Base-by-base conservation (phyloP, 1,140 invertebrate genomes). In the Alviniconcha marisindica region DNA sequence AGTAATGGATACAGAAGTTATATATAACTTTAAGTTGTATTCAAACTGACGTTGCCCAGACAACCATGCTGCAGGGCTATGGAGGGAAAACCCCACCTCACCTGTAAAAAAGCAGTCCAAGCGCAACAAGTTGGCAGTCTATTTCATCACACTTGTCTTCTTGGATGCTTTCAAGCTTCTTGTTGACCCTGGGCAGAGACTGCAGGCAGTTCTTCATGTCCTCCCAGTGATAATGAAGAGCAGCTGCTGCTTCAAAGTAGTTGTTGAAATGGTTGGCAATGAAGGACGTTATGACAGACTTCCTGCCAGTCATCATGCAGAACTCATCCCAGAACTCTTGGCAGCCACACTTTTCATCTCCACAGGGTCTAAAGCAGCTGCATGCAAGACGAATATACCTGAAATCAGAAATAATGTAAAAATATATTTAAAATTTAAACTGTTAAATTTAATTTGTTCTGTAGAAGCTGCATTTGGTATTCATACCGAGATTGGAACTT, bases 61-160 rank as follows among this genome's bases (percentile, higher is more conserved):
- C n/a, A n/a, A n/a, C n/a, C n/a, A n/a, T n/a, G n/a, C n/a, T n/a
- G n/a, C n/a, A n/a, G n/a, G n/a, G n/a, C n/a, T n/a, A n/a, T n/a
- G n/a, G n/a, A n/a, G n/a, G n/a, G n/a, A n/a, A n/a, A n/a, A n/a
- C n/a, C n/a, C n/a, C n/a, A n/a, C n/a, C n/a, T n/a, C n/a, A n/a
- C 4, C 56, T 60, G 66, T 36, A 38, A 44, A 28, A 77, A 0
- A 77, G 77, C 7, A 60, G 38, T 56, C 77, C 77, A 28, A 60
- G 18, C 7, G 44, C 77, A 60, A 42, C 51, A 14, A 79, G 7
- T 10, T 36, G 48, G 4, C 28, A 28, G 15, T 60, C 77, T 36
- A 60, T 79, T 14, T 5, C 36, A 15, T 79, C 77, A 33, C 28
- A 51, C 12, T 36, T 63, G 56, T 18, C 14, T 21, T 79, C 77